Conservation (phyloP, 2,888 invertebrate species). For the Ophonus ardosiacus region DNA sequence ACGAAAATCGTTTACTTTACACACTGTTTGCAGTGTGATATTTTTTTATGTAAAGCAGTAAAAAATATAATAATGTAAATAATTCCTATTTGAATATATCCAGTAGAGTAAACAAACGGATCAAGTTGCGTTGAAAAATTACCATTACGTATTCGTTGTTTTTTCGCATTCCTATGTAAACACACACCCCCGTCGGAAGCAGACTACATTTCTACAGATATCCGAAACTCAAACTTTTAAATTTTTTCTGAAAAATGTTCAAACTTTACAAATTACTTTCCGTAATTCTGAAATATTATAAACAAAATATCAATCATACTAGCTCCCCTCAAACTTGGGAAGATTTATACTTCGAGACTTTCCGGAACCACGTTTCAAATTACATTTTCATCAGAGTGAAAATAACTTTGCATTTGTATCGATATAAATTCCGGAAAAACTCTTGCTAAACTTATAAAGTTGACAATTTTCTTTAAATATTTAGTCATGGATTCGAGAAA, state of each 20-base stretch:
- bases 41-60: neutral
- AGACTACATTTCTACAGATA: conserved; percentile 30
- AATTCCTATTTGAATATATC: neutral
- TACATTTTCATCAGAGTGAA: neutral
- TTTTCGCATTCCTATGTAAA: conserved; percentile 32
- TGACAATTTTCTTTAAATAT: neutral
- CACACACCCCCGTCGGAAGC: conserved; percentile 29
- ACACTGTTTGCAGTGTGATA: neutral
- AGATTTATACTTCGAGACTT: conserved; percentile 11
- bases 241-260: conserved; percentile 32
- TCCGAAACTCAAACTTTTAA: conserved; percentile 19
- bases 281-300: conserved; percentile 35
- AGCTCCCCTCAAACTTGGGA: neutral
- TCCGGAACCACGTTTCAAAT: neutral
- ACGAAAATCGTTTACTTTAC: too few relatives aligned
- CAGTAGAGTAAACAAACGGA: conserved; percentile 30
- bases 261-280: conserved; percentile 44
- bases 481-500: neutral
- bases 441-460: neutral
- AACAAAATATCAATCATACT: conserved; percentile 36
- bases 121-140: conserved; percentile 33
- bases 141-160: conserved; percentile 27
- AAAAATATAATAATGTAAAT: neutral
- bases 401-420: neutral
- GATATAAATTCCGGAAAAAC: neutral